These are phyloP conservation scores for Acanthoscelides obtectus DNA, from an alignment of 2,888 invertebrate species.

Conservation along the genomic window DNA sequence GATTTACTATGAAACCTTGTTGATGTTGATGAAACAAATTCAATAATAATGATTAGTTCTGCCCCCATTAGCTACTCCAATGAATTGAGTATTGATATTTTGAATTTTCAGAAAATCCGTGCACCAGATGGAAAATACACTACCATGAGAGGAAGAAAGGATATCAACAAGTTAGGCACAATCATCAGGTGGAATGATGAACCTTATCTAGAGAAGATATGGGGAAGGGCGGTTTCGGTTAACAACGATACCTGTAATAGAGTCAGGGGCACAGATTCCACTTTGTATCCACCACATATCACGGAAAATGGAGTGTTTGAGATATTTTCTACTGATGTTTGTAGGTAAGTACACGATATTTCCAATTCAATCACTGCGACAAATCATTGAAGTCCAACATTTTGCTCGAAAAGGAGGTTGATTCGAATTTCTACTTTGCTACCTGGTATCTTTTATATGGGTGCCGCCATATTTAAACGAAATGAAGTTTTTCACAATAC, in stretches of 20 bases:
- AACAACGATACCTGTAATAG: conserved; percentile 45
- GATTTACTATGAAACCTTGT: no score
- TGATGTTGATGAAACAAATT: no score
- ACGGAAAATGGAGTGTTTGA: conserved; percentile 48
- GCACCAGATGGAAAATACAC: conserved; percentile 52
- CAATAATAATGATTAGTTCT: no score
- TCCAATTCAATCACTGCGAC: no score
- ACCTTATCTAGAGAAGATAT: conserved; percentile 37
- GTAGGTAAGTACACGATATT: conserved; percentile 51
- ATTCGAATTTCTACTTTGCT: no score
- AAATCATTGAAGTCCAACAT: no score
- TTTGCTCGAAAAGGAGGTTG: no score
- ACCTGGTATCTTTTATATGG: no score
- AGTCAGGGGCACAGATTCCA: conserved; percentile 53
- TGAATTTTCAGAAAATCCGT: conserved; percentile 32
- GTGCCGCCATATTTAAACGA: no score
- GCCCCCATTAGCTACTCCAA: no score
- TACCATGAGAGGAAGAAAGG: conserved; percentile 50
- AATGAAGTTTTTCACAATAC: no score
- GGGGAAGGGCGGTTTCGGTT: conserved; percentile 41
- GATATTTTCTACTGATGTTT: conserved; percentile 62
- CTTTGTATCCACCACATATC: conserved; percentile 61
- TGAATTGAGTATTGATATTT: neutral
- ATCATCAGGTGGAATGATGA: conserved; percentile 49
- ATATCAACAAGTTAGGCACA: conserved; percentile 47